Conservation (phyloP, 2,888 invertebrate species). For the Nomada flava region DNA sequence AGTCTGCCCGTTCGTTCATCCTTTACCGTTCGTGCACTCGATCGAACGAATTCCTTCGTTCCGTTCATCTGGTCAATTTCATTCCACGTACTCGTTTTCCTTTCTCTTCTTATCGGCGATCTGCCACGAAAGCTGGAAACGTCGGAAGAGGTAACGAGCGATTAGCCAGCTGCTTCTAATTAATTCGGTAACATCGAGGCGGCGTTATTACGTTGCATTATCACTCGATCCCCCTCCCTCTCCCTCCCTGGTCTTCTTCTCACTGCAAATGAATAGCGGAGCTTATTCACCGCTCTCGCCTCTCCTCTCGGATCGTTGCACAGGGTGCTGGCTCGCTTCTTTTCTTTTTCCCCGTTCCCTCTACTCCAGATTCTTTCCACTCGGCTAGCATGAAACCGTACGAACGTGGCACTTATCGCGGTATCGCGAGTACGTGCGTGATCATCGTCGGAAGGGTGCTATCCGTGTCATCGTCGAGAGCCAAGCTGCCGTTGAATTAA, state of each 20-base stretch:
- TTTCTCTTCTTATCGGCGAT: constrained; percentile 55
- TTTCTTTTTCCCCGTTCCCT: background rate
- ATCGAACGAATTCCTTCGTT: constrained; percentile 26
- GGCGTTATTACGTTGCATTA: constrained; percentile 33
- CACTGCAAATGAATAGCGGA: background rate
- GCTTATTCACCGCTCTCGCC: constrained; percentile 17
- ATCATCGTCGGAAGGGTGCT: constrained; percentile 51
- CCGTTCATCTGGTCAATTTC: background rate
- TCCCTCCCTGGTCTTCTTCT: background rate
- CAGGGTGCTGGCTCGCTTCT: background rate
- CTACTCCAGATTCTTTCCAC: background rate
- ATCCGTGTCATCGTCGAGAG: constrained; percentile 18
- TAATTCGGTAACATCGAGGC: constrained; percentile 48
- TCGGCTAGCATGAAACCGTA: constrained; percentile 8
- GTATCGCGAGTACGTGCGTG: background rate
- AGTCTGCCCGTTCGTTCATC: constrained; percentile 31
- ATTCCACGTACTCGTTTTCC: constrained; percentile 28
- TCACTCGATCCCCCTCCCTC: background rate
- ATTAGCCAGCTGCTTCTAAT: constrained; percentile 60
- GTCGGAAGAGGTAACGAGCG: constrained; percentile 32
- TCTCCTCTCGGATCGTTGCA: background rate
- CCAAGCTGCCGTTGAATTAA: background rate
- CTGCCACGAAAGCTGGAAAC: constrained; percentile 43
- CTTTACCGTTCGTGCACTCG: constrained; percentile 4
- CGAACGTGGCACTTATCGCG: constrained; percentile 40